These are phyloP conservation scores for Orthosia incerta DNA, from an alignment of 2,888 invertebrate genomes.

Conservation along the genomic window DNA sequence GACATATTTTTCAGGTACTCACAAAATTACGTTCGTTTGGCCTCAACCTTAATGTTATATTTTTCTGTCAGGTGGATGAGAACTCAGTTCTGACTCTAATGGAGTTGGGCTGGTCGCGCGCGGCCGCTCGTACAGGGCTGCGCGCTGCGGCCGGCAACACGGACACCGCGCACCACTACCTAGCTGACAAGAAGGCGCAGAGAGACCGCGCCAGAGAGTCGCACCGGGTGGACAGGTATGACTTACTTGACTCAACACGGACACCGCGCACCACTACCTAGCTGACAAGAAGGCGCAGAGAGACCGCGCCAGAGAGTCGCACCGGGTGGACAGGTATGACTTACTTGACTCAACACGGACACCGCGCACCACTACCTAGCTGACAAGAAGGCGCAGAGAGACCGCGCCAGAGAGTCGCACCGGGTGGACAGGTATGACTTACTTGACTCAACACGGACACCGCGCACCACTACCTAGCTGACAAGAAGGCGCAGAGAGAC, in stretches of 20 bases:
- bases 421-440: conserved; percentile 19
- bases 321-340: conserved; percentile 33
- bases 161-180: conserved; percentile 92
- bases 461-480: conserved; percentile 93
- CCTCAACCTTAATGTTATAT: no score
- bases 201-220: conserved; percentile 81
- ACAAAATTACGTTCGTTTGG: no score
- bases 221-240: conserved; percentile 77
- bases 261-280: conserved; percentile 92
- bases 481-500: conserved; percentile 87
- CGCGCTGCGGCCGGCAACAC: conserved; percentile 85
- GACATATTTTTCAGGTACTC: no score
- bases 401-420: conserved; percentile 78
- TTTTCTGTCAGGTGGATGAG: conserved; percentile 78
- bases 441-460: conserved; percentile 83
- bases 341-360: conserved; percentile 82
- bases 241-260: conserved; percentile 79
- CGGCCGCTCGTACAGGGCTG: conserved; percentile 93
- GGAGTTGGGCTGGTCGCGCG: conserved; percentile 92
- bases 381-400: conserved; percentile 88
- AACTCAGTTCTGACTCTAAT: conserved; percentile 75
- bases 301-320: conserved; percentile 78
- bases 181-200: conserved; percentile 90
- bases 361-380: conserved; percentile 93
- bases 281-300: conserved; percentile 90